phyloP scores from a whole-genome alignment of 2,888 invertebrate genomes.

The Molanna angustata region DNA sequence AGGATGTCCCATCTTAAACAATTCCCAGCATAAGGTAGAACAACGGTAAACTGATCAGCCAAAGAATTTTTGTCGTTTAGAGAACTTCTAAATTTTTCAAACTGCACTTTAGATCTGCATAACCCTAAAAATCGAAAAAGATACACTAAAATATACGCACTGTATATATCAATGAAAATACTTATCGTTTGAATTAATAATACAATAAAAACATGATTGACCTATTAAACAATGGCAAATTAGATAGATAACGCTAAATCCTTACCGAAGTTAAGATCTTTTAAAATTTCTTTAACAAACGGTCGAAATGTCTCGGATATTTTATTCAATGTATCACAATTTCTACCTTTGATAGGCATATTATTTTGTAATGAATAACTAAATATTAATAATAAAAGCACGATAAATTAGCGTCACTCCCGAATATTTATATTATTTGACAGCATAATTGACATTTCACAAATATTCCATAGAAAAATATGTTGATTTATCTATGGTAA shows the following conservation, averaged over 20 bases:
- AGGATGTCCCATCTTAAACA: conserved; percentile 67
- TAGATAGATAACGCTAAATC: conserved; percentile 9
- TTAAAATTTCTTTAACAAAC: conserved; percentile 47
- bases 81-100: conserved; percentile 46
- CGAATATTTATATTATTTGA: too few species aligned
- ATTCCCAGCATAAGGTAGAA: conserved; percentile 68
- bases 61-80: conserved; percentile 40
- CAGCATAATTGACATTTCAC: too few species aligned
- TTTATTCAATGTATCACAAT: conserved; percentile 42
- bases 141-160: background rate
- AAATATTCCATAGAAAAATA: too few species aligned
- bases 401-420: too few species aligned
- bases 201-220: background rate
- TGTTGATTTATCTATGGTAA: too few species aligned
- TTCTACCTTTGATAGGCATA: conserved; percentile 26
- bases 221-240: background rate
- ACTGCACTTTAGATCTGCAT: conserved; percentile 49
- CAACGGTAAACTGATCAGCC: conserved; percentile 58
- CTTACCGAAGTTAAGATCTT: conserved; percentile 49
- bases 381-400: too few species aligned
- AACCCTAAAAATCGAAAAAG: conserved; percentile 39
- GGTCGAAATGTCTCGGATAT: conserved; percentile 49
- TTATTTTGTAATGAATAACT: too few species aligned
- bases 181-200: background rate
- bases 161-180: background rate